A percentile compares a stretch with the other conserved stretches of the same genome.
Evolutionary conservation across 2,888 invertebrate species (phyloP).

Genomic region (Octonoba sinensis): DNA sequence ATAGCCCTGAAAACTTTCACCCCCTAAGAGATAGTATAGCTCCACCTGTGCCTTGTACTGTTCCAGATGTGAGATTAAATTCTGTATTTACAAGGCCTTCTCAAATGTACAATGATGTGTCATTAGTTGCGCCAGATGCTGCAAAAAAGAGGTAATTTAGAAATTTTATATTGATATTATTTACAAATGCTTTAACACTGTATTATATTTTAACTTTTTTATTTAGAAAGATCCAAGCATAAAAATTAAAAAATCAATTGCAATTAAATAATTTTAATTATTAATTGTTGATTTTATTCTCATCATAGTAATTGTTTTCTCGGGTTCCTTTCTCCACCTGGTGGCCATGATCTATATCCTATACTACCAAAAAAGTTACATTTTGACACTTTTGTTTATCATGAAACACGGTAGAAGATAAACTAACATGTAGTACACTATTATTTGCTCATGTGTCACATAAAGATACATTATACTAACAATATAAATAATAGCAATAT

Average conservation of each 20-base stretch:
- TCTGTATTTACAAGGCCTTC: background rate
- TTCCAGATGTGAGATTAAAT: constrained; percentile 1
- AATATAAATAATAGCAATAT: no score
- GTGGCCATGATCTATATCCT: no score
- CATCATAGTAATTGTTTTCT: no score
- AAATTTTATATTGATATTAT: background rate
- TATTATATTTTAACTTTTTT: background rate
- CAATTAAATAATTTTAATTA: background rate
- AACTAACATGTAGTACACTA: no score
- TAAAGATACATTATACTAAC: no score
- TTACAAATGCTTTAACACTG: background rate
- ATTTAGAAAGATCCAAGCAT: background rate
- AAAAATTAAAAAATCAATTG: background rate
- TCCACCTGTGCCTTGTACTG: constrained; percentile 7
- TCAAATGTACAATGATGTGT: constrained; percentile 24
- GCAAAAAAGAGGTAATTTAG: constrained; percentile 33
- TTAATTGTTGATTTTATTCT: background rate
- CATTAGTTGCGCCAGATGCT: constrained; percentile 7
- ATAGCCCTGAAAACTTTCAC: background rate
- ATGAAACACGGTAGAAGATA: no score
- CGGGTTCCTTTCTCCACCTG: no score
- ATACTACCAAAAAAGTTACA: no score
- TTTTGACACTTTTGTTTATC: no score
- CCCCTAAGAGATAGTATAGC: constrained; percentile 3
- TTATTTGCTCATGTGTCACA: no score